phyloP scores from a whole-genome alignment of 1,140 invertebrate species.

The Camponotus floridanus region DNA sequence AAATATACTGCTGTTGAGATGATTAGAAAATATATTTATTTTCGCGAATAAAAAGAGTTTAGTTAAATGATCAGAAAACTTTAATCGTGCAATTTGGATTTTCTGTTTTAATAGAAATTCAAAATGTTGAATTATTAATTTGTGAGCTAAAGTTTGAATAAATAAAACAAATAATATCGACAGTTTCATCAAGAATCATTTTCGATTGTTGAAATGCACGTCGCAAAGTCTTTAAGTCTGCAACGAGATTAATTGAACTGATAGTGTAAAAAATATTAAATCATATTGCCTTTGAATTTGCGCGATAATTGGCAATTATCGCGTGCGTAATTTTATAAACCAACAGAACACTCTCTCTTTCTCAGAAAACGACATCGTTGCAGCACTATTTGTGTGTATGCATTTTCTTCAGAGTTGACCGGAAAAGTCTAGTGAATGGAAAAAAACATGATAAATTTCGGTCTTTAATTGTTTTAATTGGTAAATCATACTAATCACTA shows the following conservation, averaged over 20 bases:
- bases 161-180: neutral
- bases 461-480: too few species aligned
- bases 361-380: too few species aligned
- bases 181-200: neutral
- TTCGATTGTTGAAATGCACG: conserved; percentile 36
- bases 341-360: conserved; percentile 3
- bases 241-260: conserved; percentile 62
- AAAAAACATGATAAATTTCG: too few species aligned
- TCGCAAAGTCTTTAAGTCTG: neutral
- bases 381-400: neutral
- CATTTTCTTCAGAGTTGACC: too few species aligned
- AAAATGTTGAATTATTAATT: neutral
- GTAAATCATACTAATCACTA: too few species aligned
- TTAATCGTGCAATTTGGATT: neutral
- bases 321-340: conserved; percentile 30
- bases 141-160: neutral
- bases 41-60: neutral
- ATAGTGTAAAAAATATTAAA: conserved; percentile 70
- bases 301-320: conserved; percentile 63
- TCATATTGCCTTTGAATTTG: conserved; percentile 69
- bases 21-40: conserved; percentile 11
- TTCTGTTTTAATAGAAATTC: neutral
- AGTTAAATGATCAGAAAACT: neutral
- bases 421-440: too few species aligned
- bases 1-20: neutral